Evolutionary conservation across 2,888 invertebrate genomes (phyloP).

Genomic region (Punctoribates punctum): DNA sequence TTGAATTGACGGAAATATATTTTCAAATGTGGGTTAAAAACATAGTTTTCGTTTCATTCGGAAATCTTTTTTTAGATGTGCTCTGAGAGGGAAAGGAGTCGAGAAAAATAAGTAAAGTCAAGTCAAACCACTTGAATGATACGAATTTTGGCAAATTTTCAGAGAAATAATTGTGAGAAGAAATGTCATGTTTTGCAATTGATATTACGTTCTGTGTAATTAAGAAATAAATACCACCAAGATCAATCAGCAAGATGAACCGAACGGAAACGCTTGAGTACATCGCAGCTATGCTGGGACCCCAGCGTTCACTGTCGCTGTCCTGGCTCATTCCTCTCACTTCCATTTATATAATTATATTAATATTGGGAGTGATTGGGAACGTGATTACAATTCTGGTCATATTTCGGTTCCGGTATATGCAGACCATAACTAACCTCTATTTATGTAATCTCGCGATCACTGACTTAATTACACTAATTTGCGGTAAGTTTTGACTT

Average conservation of each 20-base stretch:
- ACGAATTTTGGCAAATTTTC: slow-evolving; percentile 2
- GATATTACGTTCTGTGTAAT: not conserved
- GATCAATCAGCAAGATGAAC: not conserved
- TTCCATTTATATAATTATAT: slow-evolving; percentile 51
- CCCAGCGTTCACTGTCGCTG: slow-evolving; percentile 50
- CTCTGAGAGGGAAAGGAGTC: not conserved
- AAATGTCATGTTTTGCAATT: not conserved
- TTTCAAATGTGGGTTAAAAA: not conserved
- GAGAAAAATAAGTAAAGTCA: not conserved
- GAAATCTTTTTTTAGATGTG: slow-evolving; percentile 24
- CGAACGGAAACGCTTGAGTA: not conserved
- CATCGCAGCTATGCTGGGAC: slow-evolving; percentile 50
- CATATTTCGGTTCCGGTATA: slow-evolving; percentile 52
- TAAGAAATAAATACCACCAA: not conserved
- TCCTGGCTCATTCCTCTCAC: slow-evolving; percentile 52
- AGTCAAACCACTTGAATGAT: not conserved
- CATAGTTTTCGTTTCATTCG: not conserved
- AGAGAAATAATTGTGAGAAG: not conserved
- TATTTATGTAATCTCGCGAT: slow-evolving; percentile 53
- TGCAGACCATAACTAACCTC: slow-evolving; percentile 53
- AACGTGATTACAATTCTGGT: slow-evolving; percentile 51
- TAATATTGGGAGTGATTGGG: slow-evolving; percentile 51
- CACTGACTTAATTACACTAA: slow-evolving; percentile 52
- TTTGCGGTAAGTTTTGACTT: slow-evolving; percentile 50
- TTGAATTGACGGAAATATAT: not conserved